Conservation (phyloP, 2,797 vertebrate genomes). For the Macropodus opercularis region DNA sequence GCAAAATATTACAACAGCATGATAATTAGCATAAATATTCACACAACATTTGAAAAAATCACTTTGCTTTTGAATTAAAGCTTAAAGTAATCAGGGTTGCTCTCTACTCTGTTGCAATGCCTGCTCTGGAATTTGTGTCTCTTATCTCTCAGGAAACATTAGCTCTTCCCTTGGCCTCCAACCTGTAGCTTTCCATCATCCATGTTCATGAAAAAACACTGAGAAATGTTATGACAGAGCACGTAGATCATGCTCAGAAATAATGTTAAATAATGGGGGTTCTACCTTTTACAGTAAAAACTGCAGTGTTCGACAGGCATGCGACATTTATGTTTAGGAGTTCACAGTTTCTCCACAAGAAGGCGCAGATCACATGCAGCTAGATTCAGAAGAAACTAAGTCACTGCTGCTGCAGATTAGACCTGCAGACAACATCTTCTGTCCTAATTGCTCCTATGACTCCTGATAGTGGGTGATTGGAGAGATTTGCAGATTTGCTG, state of each 20-base stretch:
- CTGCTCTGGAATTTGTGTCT: not conserved
- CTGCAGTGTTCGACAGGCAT: too few relatives aligned
- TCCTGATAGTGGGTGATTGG: not conserved
- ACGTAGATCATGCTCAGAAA: too few relatives aligned
- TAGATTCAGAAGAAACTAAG: not conserved
- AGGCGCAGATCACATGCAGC: not conserved
- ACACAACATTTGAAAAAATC: too few relatives aligned
- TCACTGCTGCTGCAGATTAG: not conserved
- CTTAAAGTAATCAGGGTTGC: too few relatives aligned
- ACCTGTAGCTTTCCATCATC: not conserved
- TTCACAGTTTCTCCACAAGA: slow-evolving; percentile 6
- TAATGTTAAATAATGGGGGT: too few relatives aligned
- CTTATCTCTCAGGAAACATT: not conserved
- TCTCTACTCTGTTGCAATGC: too few relatives aligned
- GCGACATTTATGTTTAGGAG: not conserved
- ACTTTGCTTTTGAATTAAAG: too few relatives aligned
- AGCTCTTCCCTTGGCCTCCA: not conserved
- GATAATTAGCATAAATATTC: too few relatives aligned
- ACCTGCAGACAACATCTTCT: not conserved
- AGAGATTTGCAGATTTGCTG: not conserved
- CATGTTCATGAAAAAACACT: not conserved
- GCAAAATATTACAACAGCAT: too few relatives aligned
- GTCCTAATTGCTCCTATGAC: not conserved
- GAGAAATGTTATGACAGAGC: too few relatives aligned
- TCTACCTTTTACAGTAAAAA: not conserved